Conservation (phyloP, 2,113 vertebrate species). For the Ursus arctos region DNA sequence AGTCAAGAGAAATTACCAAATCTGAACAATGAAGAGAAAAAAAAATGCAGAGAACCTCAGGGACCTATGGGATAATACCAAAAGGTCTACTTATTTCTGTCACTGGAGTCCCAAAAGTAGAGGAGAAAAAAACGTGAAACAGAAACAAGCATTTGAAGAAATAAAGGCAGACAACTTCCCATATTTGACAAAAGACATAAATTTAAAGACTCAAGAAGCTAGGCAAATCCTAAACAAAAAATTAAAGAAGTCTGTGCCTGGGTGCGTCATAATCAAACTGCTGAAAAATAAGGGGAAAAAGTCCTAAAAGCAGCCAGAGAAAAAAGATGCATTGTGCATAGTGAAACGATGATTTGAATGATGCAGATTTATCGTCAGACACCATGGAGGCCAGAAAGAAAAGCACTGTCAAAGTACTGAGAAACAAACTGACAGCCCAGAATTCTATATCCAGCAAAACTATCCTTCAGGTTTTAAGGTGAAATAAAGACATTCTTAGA, state of each 20-base stretch:
- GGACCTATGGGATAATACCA: neutral
- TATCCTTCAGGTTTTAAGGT: neutral
- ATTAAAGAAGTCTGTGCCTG: conserved; percentile 17
- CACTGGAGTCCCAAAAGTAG: neutral
- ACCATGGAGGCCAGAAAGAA: neutral
- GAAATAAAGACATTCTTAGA: neutral
- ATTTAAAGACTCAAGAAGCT: neutral
- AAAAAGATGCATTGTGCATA: neutral
- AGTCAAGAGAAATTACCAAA: neutral
- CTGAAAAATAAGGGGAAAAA: neutral
- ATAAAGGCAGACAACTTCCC: neutral
- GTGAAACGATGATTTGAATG: neutral
- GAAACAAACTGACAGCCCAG: neutral
- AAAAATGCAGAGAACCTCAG: neutral
- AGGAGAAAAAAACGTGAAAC: neutral
- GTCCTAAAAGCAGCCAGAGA: conserved; percentile 6
- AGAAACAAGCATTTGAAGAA: neutral
- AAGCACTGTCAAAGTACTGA: conserved; percentile 15
- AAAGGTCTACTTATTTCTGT: neutral
- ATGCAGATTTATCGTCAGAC: neutral
- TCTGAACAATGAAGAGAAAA: neutral
- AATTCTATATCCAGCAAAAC: neutral
- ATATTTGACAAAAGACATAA: neutral
- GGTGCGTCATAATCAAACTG: neutral
- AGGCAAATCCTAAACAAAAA: neutral